A percentile compares a stretch with the other conserved stretches of the same genome.
These are phyloP conservation scores for Neoarius graeffei DNA, from an alignment of 2,113 vertebrate genomes.

Conservation along the genomic window DNA sequence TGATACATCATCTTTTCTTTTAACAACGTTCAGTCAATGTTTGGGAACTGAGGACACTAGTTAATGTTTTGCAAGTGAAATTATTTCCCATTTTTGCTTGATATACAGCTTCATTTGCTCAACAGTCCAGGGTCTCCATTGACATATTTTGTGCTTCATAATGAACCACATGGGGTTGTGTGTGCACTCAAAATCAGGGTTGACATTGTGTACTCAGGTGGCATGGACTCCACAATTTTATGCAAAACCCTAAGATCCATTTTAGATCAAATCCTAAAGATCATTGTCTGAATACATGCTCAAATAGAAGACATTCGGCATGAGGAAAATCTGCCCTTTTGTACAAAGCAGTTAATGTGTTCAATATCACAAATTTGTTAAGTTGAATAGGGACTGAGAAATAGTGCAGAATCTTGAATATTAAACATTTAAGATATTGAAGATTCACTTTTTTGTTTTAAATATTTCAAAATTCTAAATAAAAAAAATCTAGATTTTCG, in stretches of 20 bases:
- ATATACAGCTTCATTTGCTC: no score
- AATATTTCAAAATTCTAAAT: background rate
- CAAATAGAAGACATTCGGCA: background rate
- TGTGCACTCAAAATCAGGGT: no score
- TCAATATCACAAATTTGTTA: background rate
- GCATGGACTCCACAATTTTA: background rate
- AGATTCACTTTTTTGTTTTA: background rate
- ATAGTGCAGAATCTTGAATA: background rate
- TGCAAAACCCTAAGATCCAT: background rate
- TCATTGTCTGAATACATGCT: background rate
- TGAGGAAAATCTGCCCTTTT: background rate
- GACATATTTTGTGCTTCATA: no score
- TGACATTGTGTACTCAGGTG: background rate
- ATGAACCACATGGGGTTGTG: no score
- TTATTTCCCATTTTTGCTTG: no score
- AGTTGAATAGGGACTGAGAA: background rate
- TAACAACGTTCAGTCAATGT: no score
- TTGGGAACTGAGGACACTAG: no score
- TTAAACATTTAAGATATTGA: background rate
- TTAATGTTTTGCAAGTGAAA: no score
- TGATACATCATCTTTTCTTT: no score
- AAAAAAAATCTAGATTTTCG: no score
- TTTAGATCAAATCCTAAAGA: background rate
- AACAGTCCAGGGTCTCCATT: no score
- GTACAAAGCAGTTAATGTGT: background rate